Conservation (phyloP, 2,888 invertebrate genomes). For the Stramonita haemastoma region DNA sequence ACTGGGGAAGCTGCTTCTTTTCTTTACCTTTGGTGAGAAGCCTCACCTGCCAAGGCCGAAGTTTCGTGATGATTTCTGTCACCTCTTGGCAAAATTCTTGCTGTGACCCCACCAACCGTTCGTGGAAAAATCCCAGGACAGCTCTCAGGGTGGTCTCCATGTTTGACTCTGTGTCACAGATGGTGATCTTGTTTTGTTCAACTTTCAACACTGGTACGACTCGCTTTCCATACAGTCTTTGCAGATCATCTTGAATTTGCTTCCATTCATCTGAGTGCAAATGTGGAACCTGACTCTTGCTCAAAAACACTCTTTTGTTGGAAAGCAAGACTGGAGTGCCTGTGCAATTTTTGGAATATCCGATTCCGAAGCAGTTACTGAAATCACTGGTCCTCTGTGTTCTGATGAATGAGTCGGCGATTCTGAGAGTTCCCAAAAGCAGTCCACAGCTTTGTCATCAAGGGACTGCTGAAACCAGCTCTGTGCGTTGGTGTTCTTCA, state of each 20-base stretch:
- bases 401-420: no score
- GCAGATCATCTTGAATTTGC: background rate
- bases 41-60: background rate
- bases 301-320: background rate
- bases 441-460: no score
- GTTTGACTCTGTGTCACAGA: background rate
- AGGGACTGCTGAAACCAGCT: no score
- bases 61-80: background rate
- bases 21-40: background rate
- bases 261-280: background rate
- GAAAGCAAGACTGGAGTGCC: background rate
- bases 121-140: background rate
- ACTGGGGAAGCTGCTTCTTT: background rate
- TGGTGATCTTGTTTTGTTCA: background rate
- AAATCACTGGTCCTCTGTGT: background rate
- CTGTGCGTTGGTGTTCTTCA: no score
- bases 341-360: background rate
- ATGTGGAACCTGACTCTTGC: background rate
- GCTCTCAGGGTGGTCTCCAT: background rate
- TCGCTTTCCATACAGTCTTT: background rate
- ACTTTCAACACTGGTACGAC: background rate
- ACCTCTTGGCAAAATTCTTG: background rate
- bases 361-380: background rate
- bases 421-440: no score
- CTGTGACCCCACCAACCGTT: background rate